Evolutionary conservation across 2,797 vertebrate genomes (phyloP).

Genomic region (Trachurus trachurus): DNA sequence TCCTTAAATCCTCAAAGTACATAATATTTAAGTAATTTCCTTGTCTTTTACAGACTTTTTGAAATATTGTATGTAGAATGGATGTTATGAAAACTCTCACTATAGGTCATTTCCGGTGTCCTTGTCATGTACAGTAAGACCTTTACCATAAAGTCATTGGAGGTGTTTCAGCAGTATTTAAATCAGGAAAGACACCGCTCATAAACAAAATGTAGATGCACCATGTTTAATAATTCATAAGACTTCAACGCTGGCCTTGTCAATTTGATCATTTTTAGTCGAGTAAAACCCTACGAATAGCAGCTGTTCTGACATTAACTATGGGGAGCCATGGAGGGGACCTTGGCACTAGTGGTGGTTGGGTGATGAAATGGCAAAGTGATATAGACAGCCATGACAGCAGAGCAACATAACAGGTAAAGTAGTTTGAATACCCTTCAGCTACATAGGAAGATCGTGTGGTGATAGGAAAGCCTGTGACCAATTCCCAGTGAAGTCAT

Average conservation of each 20-base stretch:
- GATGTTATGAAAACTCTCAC: background rate
- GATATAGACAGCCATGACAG: background rate
- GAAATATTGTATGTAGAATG: background rate
- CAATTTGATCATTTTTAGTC: conserved; percentile 6
- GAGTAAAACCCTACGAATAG: conserved; percentile 5
- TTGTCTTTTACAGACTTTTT: too few species aligned
- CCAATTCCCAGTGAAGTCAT: background rate
- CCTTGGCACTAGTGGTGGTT: background rate
- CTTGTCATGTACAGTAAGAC: background rate
- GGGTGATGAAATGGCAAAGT: background rate
- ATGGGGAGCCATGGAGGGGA: background rate
- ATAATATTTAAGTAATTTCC: too few species aligned
- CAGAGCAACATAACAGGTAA: background rate
- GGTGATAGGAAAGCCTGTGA: conserved; percentile 6
- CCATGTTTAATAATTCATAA: background rate
- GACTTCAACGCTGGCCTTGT: background rate
- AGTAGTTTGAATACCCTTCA: conserved; percentile 4
- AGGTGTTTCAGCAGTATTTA: conserved; percentile 1
- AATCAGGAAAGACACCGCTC: background rate
- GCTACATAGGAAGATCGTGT: conserved; percentile 1
- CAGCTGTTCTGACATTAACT: background rate
- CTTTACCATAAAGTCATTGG: background rate
- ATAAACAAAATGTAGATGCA: conserved; percentile 3
- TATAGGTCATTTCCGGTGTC: background rate
- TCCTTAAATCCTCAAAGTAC: background rate